Base-by-base conservation (phyloP, 2,888 invertebrate genomes). In the Oscheius sp. region DNA sequence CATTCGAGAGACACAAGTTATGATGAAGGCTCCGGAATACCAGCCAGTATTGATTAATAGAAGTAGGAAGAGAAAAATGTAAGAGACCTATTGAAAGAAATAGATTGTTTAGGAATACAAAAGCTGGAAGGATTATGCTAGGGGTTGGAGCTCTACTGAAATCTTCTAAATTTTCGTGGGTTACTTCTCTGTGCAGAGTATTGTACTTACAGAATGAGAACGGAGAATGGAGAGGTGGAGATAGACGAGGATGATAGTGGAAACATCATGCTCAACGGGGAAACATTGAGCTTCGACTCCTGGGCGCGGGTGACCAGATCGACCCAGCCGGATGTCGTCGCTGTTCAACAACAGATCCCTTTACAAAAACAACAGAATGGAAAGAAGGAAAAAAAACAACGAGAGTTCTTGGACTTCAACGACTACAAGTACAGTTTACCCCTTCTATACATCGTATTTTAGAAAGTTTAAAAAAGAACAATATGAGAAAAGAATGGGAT, bases 261-360 rank as follows among this genome's bases (percentile, higher is more conserved):
- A 44, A 75, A 75, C 49, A 49, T 67, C 14, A 41, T 70, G 33
- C 54, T 77, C 17, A 72, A 71, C 28, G 80, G 75, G 45, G 78
- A 77, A 32, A 59, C 68, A 28, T 59, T 80, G 30, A 74, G 72
- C 54, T 80, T 80, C 56, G 78, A 80, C 22, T 75, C 78, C 2
- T 80, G 78, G 77, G 80, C 76, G 14, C 71, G 69, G 47, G 26
- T 30, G 12, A 67, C 67, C 4, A 45, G 33, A 32, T 49, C 67
- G 17, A 67, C 17, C 17, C 57, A 67, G 26, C 67, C 67, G 8
- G 67, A 67, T 22, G 67, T 67, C 1, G 49, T 59, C 1, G 44
- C 57, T 8, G 24, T 47, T 20, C 24, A 33, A 12, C 30, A 28
- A 1, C 6, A 9, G n/a, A 17, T 33, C 3, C 9, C 20, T 5